Base-by-base conservation (phyloP, 2,113 vertebrate genomes). In the Caranx ignobilis region DNA sequence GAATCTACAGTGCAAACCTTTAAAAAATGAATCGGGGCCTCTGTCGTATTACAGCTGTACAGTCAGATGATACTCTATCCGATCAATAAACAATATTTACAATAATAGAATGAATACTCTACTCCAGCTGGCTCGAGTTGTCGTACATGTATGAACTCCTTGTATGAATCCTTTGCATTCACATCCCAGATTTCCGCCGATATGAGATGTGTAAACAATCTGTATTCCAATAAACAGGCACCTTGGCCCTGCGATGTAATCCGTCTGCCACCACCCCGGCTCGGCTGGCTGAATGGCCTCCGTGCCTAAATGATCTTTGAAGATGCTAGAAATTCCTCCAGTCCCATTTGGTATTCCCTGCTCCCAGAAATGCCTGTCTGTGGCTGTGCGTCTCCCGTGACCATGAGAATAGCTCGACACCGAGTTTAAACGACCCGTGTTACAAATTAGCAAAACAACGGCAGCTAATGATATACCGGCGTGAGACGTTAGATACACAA, bases 291-390 rank as follows among this genome's bases (percentile, higher is more conserved):
- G 52, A 80, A 62, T 80, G 75, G 68, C 84, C 85, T 84, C 61
- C 66, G 81, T 75, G 85, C 55, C 77, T 89, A 88, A 85, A 89
- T 11, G 87, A 84, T 85, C 77, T 82, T 62, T 55, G 52, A 77
- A 87, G 91, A 92, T 89, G 91, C 72, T 89, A 86, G 78, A 75
- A 87, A 90, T 92, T 89, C 89, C 89, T 85, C 75, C 79, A 86
- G 85, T 91, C 89, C 82, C 80, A 84, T 88, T 86, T 81, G 89
- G 83, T 91, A 50, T 89, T 84, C 81, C 87, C 79, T 78, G 83
- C 57, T 79, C 79, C 86, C 71, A 87, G 82, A 89, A 88, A 81
- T 72, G 79, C 75, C 69, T 52, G 81, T 71, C 76, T 71, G 87
- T 56, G 85, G 70, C 84, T 61, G 82, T n/a, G 72, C 82, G 60